Evolutionary conservation across 2,888 invertebrate species (phyloP).

Genomic region (Ypsolopha sequella): DNA sequence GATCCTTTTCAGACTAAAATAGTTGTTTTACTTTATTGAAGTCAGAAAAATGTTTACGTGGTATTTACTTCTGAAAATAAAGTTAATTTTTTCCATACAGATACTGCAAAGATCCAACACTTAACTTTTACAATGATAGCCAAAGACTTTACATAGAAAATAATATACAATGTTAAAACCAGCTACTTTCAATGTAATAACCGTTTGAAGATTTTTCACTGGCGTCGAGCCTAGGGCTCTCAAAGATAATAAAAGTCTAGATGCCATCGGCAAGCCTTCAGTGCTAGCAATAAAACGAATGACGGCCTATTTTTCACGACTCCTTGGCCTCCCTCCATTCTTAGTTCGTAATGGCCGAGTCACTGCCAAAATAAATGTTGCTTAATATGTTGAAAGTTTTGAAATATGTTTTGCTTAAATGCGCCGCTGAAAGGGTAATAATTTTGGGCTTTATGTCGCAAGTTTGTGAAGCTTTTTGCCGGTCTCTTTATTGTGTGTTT

Average conservation of each 20-base stretch:
- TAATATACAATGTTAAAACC: too few relatives aligned
- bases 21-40: too few relatives aligned
- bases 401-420: slow-evolving; percentile 68
- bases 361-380: slow-evolving; percentile 70
- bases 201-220: background rate
- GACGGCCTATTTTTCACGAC: slow-evolving; percentile 47
- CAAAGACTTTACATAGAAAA: too few relatives aligned
- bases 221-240: background rate
- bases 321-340: slow-evolving; percentile 28
- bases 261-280: too few relatives aligned
- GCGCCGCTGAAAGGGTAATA: slow-evolving; percentile 66
- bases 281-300: slow-evolving; percentile 12
- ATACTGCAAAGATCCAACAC: too few relatives aligned
- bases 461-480: slow-evolving; percentile 1
- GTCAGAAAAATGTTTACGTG: too few relatives aligned
- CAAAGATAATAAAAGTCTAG: too few relatives aligned
- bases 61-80: too few relatives aligned
- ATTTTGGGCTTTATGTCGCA: slow-evolving; percentile 39
- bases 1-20: too few relatives aligned
- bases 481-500: background rate
- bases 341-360: slow-evolving; percentile 52
- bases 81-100: too few relatives aligned
- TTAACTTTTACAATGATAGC: too few relatives aligned
- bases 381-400: slow-evolving; percentile 69
- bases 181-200: too few relatives aligned